These are phyloP conservation scores for Dendrolimus houi DNA, from an alignment of 2,888 invertebrate genomes.

Conservation along the genomic window DNA sequence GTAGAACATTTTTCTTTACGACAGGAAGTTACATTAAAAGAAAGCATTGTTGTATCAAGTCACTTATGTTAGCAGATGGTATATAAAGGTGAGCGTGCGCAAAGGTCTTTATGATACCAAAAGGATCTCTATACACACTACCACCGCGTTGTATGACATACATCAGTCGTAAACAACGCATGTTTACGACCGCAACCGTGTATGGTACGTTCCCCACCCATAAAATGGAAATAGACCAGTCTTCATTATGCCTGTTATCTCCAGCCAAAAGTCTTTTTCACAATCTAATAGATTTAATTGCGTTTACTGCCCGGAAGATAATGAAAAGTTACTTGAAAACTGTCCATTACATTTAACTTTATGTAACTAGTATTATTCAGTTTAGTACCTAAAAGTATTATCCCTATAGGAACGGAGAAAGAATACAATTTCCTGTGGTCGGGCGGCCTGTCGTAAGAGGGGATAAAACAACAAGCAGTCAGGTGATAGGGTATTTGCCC, in stretches of 20 bases:
- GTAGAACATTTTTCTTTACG: too few relatives aligned
- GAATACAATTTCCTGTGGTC: too few relatives aligned
- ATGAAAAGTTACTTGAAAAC: background rate
- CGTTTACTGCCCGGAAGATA: background rate
- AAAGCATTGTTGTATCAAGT: too few relatives aligned
- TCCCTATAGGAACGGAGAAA: too few relatives aligned
- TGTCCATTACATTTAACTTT: too few relatives aligned
- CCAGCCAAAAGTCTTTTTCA: conserved; percentile 19
- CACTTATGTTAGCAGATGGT: too few relatives aligned
- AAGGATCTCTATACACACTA: conserved; percentile 2
- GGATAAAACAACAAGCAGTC: too few relatives aligned
- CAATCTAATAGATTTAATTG: conserved; percentile 23
- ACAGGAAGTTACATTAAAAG: too few relatives aligned
- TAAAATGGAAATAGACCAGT: conserved; percentile 48
- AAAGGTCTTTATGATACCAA: conserved; percentile 10
- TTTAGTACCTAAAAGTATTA: too few relatives aligned
- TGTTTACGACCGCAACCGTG: conserved; percentile 42
- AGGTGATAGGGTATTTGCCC: too few relatives aligned
- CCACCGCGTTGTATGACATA: conserved; percentile 13
- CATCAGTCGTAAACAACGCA: conserved; percentile 44
- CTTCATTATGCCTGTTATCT: conserved; percentile 40
- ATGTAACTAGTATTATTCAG: too few relatives aligned
- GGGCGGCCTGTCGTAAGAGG: too few relatives aligned
- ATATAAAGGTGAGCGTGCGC: background rate
- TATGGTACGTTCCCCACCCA: conserved; percentile 35